Evolutionary conservation across 1,140 invertebrate genomes (phyloP).

Genomic region (Drosophila kohkoa): DNA sequence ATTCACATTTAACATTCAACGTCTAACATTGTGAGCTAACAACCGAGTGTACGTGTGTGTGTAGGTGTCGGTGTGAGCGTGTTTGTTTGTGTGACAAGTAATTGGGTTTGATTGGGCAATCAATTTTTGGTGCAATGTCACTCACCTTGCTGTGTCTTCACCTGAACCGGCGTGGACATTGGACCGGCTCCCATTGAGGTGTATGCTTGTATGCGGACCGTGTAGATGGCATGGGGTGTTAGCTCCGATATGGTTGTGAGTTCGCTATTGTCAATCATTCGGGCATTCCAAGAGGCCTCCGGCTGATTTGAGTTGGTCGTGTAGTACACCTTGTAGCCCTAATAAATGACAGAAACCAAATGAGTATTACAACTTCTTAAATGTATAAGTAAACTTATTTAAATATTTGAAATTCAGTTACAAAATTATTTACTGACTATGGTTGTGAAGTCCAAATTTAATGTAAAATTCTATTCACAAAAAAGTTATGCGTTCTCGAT

Average conservation of each 20-base stretch:
- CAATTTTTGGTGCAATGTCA: constrained; percentile 50
- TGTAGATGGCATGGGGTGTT: constrained; percentile 95
- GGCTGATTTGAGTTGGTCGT: constrained; percentile 94
- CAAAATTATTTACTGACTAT: too few relatives aligned
- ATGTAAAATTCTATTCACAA: too few relatives aligned
- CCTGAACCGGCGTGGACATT: constrained; percentile 95
- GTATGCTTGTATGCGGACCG: constrained; percentile 95
- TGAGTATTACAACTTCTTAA: neutral
- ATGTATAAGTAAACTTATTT: neutral
- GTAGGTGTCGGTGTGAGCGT: constrained; percentile 12
- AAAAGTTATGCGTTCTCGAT: too few relatives aligned
- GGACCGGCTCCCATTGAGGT: constrained; percentile 96
- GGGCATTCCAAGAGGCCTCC: constrained; percentile 95
- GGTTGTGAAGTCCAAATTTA: too few relatives aligned
- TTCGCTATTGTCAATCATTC: constrained; percentile 96
- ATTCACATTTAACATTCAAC: constrained; percentile 21
- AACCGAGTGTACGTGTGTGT: constrained; percentile 6
- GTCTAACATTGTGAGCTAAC: constrained; percentile 17
- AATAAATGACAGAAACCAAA: constrained; percentile 20
- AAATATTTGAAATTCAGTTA: too few relatives aligned
- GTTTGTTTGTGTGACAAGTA: constrained; percentile 47
- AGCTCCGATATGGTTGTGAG: constrained; percentile 97
- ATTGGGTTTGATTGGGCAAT: constrained; percentile 72
- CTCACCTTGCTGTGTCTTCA: constrained; percentile 98
- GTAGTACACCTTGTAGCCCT: constrained; percentile 99